Evolutionary conservation across 2,113 vertebrate species (phyloP).

Genomic region (Oryzias curvinotus): DNA sequence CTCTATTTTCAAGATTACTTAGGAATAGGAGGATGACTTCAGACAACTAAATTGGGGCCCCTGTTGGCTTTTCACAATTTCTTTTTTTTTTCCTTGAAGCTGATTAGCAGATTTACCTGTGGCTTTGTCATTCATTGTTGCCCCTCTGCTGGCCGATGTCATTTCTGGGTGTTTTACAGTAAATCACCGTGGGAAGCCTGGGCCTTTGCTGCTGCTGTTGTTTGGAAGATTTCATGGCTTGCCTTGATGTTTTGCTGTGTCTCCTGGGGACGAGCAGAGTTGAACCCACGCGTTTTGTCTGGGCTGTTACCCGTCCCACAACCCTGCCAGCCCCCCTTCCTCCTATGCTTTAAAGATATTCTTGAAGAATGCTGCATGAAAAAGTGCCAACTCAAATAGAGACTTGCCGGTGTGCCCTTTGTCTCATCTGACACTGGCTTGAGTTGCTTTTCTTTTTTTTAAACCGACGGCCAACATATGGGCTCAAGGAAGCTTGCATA

Average conservation of each 20-base stretch:
- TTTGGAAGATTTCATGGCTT: conserved; percentile 74
- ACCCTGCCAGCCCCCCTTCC: conserved; percentile 30
- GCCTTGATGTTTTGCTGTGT: conserved; percentile 71
- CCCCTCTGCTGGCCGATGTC: conserved; percentile 46
- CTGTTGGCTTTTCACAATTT: conserved; percentile 70
- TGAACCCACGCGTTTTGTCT: conserved; percentile 68
- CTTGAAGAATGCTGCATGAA: conserved; percentile 56
- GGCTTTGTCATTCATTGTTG: conserved; percentile 49
- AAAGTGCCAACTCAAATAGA: conserved; percentile 78
- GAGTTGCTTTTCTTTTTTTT: conserved; percentile 54
- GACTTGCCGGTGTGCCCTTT: conserved; percentile 75
- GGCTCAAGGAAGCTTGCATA: conserved; percentile 60
- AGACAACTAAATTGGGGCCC: conserved; percentile 53
- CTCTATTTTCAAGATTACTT: conserved; percentile 14
- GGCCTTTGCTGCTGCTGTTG: conserved; percentile 54
- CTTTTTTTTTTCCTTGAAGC: conserved; percentile 34
- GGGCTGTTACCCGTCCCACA: conserved; percentile 58
- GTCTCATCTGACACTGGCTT: conserved; percentile 72
- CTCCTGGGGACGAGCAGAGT: conserved; percentile 51
- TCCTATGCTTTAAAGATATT: conserved; percentile 51
- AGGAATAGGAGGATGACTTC: conserved; percentile 40
- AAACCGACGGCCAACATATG: conserved; percentile 53
- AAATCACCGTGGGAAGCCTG: conserved; percentile 81
- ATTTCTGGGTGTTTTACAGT: conserved; percentile 70
- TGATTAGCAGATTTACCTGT: conserved; percentile 69